These are phyloP conservation scores for Squalus acanthias DNA, from an alignment of 2,797 vertebrate species.

Conservation along the genomic window DNA sequence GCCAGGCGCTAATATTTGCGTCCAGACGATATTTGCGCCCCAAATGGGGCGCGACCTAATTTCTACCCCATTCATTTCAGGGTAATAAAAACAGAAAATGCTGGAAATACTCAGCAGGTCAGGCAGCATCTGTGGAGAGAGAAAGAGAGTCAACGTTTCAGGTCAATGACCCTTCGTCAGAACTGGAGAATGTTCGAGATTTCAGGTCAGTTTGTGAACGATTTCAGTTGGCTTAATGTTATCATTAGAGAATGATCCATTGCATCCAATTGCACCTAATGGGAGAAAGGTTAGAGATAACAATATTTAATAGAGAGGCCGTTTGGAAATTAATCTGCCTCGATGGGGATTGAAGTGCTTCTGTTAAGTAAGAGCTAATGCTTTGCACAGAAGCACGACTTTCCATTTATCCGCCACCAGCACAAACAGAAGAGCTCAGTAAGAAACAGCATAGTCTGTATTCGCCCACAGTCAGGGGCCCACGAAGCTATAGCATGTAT, in stretches of 20 bases:
- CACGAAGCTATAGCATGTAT: neutral
- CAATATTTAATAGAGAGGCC: neutral
- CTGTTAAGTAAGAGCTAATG: neutral
- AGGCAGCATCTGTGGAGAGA: neutral
- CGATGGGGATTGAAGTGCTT: neutral
- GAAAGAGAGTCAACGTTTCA: neutral
- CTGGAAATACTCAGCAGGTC: neutral
- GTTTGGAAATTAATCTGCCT: neutral
- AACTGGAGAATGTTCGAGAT: neutral
- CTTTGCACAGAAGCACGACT: neutral
- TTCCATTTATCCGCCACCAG: neutral
- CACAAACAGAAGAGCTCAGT: neutral
- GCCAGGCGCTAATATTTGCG: too few species aligned
- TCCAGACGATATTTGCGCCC: too few species aligned
- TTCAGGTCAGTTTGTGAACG: neutral
- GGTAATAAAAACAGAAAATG: neutral
- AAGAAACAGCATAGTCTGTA: neutral
- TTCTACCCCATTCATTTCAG: neutral
- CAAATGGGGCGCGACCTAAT: too few species aligned
- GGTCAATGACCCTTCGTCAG: neutral
- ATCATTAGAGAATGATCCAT: neutral
- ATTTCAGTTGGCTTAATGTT: neutral
- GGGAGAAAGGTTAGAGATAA: neutral
- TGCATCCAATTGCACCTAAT: neutral
- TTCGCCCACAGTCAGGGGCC: neutral